Base-by-base conservation (phyloP, 2,888 invertebrate species). In the Ornithoptera alexandrae region DNA sequence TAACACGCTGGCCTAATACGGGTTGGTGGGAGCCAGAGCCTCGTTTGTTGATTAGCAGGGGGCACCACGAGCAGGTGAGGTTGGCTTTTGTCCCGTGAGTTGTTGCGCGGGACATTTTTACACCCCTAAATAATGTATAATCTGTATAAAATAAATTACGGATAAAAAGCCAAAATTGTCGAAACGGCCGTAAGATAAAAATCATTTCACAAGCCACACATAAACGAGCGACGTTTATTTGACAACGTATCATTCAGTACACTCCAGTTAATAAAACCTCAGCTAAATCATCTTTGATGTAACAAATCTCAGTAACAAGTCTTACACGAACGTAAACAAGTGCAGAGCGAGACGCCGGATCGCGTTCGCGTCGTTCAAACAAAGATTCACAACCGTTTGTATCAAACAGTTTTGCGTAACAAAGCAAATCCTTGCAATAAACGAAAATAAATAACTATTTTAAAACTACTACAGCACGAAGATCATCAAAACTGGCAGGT, bases 381-480 rank as follows among this genome's bases (percentile, higher is more conserved):
- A 72, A 67, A 71, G 70, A 70, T 63, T 67, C 64, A 50, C 62
- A 53, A 62, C 62, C 59, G 62, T 63, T 36, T 58, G 67, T 61
- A 67, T 71, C 69, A 72, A 70, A 72, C 65, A 65, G 70, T 65
- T 72, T 71, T 64, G 68, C 64, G 60, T 63, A 66, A 67, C 70
- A 70, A 70, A 39, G 62, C 70, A 62, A 67, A 67, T 63, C 67
- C 46, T 39, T 63, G 46, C 36, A 50, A 62, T 42, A 70, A 30
- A 70, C 60, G 67, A 70, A 39, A 67, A 67, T 60, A 70, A 63
- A 39, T 39, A 39, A 65, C 63, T 46, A 57, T 42, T 30, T 62
- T 30, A 59, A 57, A 63, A 30, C 58, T 57, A 68, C 62, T 67
- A 61, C 61, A 12, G 53, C 15, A 62, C 42, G 18, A 62, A 39